A percentile compares a stretch with the other conserved stretches of the same genome.
Evolutionary conservation across 2,888 invertebrate species (phyloP).

Genomic region (Eledone cirrhosa): DNA sequence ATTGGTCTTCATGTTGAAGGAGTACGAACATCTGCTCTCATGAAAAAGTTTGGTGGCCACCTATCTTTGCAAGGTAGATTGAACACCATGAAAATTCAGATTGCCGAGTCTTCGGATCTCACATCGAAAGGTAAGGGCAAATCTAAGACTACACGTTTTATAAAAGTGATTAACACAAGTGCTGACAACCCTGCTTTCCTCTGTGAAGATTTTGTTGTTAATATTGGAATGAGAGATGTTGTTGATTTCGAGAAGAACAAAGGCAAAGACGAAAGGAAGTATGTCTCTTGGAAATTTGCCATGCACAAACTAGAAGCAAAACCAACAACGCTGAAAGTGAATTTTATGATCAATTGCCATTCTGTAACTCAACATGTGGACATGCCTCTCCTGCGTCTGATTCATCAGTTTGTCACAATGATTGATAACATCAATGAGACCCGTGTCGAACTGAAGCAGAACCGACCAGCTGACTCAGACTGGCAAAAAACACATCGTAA

Average conservation of each 20-base stretch:
- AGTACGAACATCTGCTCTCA: constrained; percentile 74
- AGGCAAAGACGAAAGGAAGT: constrained; percentile 29
- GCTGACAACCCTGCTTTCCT: constrained; percentile 88
- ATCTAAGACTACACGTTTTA: constrained; percentile 39
- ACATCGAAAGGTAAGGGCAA: constrained; percentile 49
- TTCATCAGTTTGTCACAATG: constrained; percentile 97
- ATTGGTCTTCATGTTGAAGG: constrained; percentile 78
- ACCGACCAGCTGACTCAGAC: constrained; percentile 65
- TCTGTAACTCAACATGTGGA: constrained; percentile 94
- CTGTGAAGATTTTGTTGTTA: constrained; percentile 89
- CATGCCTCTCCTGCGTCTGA: constrained; percentile 89
- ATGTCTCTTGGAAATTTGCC: constrained; percentile 47
- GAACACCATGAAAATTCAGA: constrained; percentile 89
- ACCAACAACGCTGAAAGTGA: constrained; percentile 85
- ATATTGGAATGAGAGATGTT: constrained; percentile 88
- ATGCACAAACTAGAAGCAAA: constrained; percentile 66
- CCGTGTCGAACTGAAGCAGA: constrained; percentile 85
- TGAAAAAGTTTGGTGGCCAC: constrained; percentile 89
- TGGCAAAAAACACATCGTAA: constrained; percentile 62
- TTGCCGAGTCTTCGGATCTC: constrained; percentile 84
- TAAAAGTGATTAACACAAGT: constrained; percentile 69
- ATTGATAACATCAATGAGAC: constrained; percentile 96
- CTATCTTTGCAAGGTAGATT: constrained; percentile 74
- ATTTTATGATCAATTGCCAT: constrained; percentile 86
- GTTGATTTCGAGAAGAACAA: constrained; percentile 76